Evolutionary conservation across 2,888 invertebrate species (phyloP).

Genomic region (Acronicta alni): DNA sequence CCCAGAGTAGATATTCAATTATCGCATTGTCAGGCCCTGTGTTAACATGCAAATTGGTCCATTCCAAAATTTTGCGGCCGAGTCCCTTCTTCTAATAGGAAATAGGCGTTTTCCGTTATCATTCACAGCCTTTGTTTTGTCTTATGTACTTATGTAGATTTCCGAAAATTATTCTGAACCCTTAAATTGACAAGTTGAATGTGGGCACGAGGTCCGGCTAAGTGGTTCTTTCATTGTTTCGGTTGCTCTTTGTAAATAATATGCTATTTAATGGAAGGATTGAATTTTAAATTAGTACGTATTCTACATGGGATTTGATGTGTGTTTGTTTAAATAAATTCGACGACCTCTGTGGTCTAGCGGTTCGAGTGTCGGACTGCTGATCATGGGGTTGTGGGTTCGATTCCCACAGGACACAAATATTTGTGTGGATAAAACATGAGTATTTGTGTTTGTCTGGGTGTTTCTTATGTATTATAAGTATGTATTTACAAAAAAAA

Average conservation of each 20-base stretch:
- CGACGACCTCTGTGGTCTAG: too few relatives aligned
- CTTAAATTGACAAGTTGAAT: constrained; percentile 69
- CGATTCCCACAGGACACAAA: too few relatives aligned
- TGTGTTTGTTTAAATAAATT: constrained; percentile 25
- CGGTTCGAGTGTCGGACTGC: too few relatives aligned
- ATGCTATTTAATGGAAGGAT: constrained; percentile 37
- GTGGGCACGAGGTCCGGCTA: constrained; percentile 47
- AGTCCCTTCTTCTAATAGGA: constrained; percentile 76
- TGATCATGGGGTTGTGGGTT: too few relatives aligned
- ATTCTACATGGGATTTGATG: neutral
- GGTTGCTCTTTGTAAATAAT: constrained; percentile 54
- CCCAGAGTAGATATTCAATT: constrained; percentile 79
- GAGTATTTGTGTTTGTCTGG: too few relatives aligned
- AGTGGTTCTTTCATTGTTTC: constrained; percentile 51
- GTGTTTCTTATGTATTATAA: too few relatives aligned
- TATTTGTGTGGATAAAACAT: too few relatives aligned
- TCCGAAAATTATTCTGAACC: constrained; percentile 70
- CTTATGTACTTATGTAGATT: constrained; percentile 73
- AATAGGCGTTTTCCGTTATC: constrained; percentile 82
- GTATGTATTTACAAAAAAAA: too few relatives aligned
- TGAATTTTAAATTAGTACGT: constrained; percentile 34
- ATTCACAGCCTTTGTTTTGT: constrained; percentile 79
- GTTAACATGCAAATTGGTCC: constrained; percentile 86
- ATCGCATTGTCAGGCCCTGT: constrained; percentile 70
- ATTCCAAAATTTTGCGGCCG: constrained; percentile 77